These are phyloP conservation scores for Blastobasis adustella DNA, from an alignment of 2,888 invertebrate genomes.

Conservation along the genomic window DNA sequence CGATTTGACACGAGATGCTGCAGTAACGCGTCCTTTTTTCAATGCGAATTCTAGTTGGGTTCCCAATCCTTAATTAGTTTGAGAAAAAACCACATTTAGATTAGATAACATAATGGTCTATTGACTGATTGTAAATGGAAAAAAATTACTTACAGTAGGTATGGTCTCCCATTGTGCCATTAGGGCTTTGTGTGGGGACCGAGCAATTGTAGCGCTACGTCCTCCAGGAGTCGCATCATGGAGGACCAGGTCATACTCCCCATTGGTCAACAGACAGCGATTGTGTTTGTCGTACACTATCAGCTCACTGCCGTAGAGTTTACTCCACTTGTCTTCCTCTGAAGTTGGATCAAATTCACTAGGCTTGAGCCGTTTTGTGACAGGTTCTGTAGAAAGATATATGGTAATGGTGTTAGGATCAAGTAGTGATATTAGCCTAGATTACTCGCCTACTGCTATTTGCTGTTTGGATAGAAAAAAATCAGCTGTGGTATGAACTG, in stretches of 20 bases:
- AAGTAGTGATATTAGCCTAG: too few relatives aligned
- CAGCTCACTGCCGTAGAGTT: conserved; percentile 85
- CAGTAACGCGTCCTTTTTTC: too few relatives aligned
- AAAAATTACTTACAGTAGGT: conserved; percentile 62
- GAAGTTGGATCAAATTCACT: conserved; percentile 42
- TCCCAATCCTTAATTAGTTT: too few relatives aligned
- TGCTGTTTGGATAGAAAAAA: too few relatives aligned
- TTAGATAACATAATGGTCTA: background rate
- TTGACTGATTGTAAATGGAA: background rate
- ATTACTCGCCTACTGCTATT: too few relatives aligned
- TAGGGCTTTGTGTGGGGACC: conserved; percentile 66
- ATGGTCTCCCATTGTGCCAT: conserved; percentile 77
- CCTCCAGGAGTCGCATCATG: conserved; percentile 86
- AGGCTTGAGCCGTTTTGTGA: conserved; percentile 81
- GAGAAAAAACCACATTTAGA: too few relatives aligned
- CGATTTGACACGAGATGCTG: too few relatives aligned
- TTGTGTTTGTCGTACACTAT: conserved; percentile 93
- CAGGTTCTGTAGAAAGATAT: conserved; percentile 70
- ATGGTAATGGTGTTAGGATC: background rate
- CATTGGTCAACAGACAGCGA: conserved; percentile 89
- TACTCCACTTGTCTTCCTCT: conserved; percentile 64
- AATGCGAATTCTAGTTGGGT: too few relatives aligned
- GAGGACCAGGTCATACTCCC: conserved; percentile 91
- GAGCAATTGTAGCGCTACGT: conserved; percentile 50
- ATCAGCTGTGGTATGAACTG: too few relatives aligned